Percentiles rank a stretch among this genome's conserved stretches.
Conservation (phyloP, 2,797 vertebrate genomes). For the Callimico goeldii region DNA sequence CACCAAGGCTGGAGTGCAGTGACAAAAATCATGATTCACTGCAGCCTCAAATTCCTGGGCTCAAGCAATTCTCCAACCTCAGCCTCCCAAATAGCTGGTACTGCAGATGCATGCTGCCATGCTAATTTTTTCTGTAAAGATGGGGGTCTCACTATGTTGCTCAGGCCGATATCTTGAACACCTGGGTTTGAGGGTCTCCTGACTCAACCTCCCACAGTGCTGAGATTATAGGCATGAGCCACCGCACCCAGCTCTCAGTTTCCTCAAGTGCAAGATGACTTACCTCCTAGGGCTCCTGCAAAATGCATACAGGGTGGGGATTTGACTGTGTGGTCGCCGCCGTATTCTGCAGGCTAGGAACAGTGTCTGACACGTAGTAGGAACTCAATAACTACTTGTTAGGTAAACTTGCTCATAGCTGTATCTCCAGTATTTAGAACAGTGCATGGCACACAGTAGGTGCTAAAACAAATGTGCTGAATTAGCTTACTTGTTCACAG, state of each 20-base stretch:
- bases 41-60: neutral
- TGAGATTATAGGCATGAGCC: neutral
- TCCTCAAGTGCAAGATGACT: neutral
- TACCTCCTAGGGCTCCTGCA: neutral
- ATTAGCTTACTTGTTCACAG: neutral
- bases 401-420: neutral
- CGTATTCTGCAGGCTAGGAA: neutral
- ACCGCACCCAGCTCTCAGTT: neutral
- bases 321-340: neutral
- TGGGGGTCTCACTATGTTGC: neutral
- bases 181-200: neutral
- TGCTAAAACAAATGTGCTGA: neutral
- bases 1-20: neutral
- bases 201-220: neutral
- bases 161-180: neutral
- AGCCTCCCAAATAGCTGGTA: neutral
- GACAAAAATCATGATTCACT: neutral
- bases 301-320: neutral
- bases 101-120: neutral
- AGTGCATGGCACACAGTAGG: fast-evolving
- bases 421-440: neutral
- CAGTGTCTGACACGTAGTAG: neutral
- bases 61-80: neutral
- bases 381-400: neutral
- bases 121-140: neutral